Percentiles rank a stretch among this genome's conserved stretches.
Evolutionary conservation across 2,888 invertebrate species (phyloP).

Genomic region (Aleiodes alternator): DNA sequence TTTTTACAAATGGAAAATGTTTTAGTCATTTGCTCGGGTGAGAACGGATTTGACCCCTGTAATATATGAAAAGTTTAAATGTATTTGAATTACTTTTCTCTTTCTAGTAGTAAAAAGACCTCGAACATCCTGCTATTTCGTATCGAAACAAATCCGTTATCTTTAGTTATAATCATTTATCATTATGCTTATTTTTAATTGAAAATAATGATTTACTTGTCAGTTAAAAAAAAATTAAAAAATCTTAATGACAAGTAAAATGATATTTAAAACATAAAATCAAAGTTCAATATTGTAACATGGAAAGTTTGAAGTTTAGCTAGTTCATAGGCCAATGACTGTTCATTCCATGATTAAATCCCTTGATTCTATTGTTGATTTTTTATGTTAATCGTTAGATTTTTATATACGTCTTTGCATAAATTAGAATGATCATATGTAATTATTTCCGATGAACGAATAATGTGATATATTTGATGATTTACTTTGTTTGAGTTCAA

Average conservation of each 20-base stretch:
- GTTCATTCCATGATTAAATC: neutral
- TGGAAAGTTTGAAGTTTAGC: too few relatives aligned
- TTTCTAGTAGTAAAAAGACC: neutral
- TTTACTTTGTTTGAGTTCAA: slow-evolving; percentile 31
- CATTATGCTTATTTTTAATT: too few relatives aligned
- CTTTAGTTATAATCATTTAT: too few relatives aligned
- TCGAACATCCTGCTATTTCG: neutral
- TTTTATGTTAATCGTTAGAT: slow-evolving; percentile 16
- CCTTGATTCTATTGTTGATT: neutral
- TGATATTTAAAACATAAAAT: too few relatives aligned
- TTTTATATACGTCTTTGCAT: neutral
- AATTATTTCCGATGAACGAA: slow-evolving; percentile 8
- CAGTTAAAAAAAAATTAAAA: too few relatives aligned
- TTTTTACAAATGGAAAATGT: slow-evolving; percentile 23
- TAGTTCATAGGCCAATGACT: slow-evolving; percentile 3
- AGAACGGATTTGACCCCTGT: slow-evolving; percentile 51
- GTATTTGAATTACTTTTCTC: slow-evolving; percentile 8
- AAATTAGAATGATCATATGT: slow-evolving; percentile 23
- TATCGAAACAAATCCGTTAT: neutral
- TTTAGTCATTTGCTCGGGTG: slow-evolving; percentile 48
- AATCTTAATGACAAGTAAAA: too few relatives aligned
- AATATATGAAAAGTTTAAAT: slow-evolving; percentile 36
- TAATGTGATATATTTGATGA: slow-evolving; percentile 38
- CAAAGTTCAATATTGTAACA: too few relatives aligned
- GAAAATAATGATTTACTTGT: too few relatives aligned